These are phyloP conservation scores for Chelon labrosus DNA, from an alignment of 2,797 vertebrate species.

Conservation along the genomic window DNA sequence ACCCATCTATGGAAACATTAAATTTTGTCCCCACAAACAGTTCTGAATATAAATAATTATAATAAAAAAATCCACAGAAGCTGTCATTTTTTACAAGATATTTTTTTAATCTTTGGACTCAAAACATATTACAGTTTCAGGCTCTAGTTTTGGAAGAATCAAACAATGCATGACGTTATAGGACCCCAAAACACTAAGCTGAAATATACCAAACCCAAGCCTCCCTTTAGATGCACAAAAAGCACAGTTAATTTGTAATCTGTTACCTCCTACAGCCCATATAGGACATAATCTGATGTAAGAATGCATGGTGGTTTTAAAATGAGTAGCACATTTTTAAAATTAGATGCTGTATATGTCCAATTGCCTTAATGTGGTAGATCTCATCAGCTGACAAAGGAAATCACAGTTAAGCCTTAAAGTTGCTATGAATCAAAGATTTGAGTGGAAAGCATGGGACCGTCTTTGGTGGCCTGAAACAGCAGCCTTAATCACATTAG, in stretches of 20 bases:
- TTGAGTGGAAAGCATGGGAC: not conserved
- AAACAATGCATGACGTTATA: not conserved
- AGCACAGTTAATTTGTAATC: not conserved
- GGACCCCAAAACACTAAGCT: not conserved
- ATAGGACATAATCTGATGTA: not conserved
- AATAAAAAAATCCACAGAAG: too few relatives aligned
- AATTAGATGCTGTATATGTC: slow-evolving; percentile 24
- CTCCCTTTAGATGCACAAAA: not conserved
- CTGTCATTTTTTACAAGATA: not conserved
- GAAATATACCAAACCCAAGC: not conserved
- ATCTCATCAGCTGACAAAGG: slow-evolving; percentile 13
- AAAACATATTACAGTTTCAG: not conserved
- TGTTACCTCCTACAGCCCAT: not conserved
- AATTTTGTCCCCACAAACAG: not conserved
- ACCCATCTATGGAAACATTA: not conserved
- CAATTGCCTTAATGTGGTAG: not conserved
- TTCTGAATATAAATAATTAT: not conserved
- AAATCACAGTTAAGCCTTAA: not conserved
- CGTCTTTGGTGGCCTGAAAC: not conserved
- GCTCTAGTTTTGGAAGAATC: not conserved
- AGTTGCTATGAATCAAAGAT: slow-evolving; percentile 10
- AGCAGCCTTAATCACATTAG: slow-evolving; percentile 9
- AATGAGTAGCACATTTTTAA: slow-evolving; percentile 9
- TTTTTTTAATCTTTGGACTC: not conserved
- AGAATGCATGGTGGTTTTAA: not conserved